These are phyloP conservation scores for Zaprionus kolodkinae DNA, from an alignment of 1,140 invertebrate species.

Conservation along the genomic window DNA sequence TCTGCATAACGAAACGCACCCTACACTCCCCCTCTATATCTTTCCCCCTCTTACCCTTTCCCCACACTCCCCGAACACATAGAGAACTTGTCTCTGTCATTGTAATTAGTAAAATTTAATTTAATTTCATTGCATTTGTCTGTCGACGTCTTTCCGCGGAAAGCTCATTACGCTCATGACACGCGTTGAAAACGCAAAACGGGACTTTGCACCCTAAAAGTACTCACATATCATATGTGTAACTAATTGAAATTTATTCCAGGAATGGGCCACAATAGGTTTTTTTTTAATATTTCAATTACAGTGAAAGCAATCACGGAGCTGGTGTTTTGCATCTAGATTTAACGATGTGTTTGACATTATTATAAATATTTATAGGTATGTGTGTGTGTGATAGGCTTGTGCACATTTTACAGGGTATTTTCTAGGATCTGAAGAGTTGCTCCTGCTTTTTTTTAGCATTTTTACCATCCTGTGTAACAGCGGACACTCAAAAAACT, in stretches of 20 bases:
- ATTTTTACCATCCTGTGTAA: neutral
- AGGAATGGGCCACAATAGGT: neutral
- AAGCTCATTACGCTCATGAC: conserved; percentile 9
- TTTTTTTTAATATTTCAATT: too few species aligned
- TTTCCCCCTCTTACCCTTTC: neutral
- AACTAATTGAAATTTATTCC: neutral
- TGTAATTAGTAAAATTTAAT: conserved; percentile 59
- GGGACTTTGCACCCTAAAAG: neutral
- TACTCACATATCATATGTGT: neutral
- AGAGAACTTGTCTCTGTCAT: neutral
- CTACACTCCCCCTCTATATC: too few species aligned
- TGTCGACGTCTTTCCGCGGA: conserved; percentile 25
- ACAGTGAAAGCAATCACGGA: too few species aligned
- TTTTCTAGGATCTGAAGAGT: too few species aligned
- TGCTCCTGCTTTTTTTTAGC: too few species aligned
- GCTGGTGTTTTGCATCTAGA: too few species aligned
- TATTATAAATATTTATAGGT: too few species aligned
- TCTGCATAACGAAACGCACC: neutral
- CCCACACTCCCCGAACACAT: neutral
- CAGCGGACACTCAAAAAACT: neutral
- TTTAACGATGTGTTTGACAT: too few species aligned
- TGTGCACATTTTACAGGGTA: too few species aligned
- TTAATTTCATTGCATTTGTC: conserved; percentile 27
- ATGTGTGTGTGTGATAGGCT: too few species aligned
- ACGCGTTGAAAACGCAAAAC: conserved; percentile 19